Percentiles rank a stretch among this genome's conserved stretches.
Evolutionary conservation across 2,797 vertebrate species (phyloP).

Genomic region (Hozukius guyotensis): DNA sequence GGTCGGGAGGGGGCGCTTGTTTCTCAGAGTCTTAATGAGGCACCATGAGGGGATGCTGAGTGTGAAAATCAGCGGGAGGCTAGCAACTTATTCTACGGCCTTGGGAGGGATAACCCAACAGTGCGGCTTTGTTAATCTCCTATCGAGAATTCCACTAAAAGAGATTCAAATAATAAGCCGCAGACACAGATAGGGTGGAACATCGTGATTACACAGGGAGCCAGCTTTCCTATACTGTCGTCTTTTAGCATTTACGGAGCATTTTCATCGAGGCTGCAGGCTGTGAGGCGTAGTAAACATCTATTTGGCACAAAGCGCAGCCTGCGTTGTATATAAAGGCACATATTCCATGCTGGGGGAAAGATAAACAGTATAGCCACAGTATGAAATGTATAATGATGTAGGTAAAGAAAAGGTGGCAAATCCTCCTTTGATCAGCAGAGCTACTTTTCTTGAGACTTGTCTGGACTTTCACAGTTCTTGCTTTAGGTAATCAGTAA

Average conservation of each 20-base stretch:
- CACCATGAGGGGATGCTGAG: constrained; percentile 74
- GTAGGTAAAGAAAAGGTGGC: constrained; percentile 25
- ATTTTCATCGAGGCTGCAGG: constrained; percentile 6
- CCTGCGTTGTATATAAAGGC: constrained; percentile 7
- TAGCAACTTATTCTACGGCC: constrained; percentile 56
- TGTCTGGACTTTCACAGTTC: neutral
- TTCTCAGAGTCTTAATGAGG: constrained; percentile 78
- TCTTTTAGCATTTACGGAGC: constrained; percentile 14
- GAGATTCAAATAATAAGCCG: constrained; percentile 13
- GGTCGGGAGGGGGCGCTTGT: constrained; percentile 66
- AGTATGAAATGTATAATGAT: neutral
- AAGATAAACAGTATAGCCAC: neutral
- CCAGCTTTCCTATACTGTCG: constrained; percentile 9
- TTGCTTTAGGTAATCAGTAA: constrained; percentile 1
- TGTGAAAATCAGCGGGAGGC: constrained; percentile 67
- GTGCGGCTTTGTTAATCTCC: constrained; percentile 56
- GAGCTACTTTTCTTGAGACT: constrained; percentile 5
- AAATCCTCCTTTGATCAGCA: constrained; percentile 21
- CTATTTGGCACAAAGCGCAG: constrained; percentile 28
- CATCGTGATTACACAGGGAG: constrained; percentile 32
- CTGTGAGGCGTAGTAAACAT: constrained; percentile 39
- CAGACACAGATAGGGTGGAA: constrained; percentile 25
- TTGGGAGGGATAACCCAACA: constrained; percentile 45
- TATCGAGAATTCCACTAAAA: constrained; percentile 41
- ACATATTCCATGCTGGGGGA: neutral